These are phyloP conservation scores for Poeciliopsis paucimaculata DNA, from an alignment of 2,797 vertebrate genomes.

Conservation along the genomic window DNA sequence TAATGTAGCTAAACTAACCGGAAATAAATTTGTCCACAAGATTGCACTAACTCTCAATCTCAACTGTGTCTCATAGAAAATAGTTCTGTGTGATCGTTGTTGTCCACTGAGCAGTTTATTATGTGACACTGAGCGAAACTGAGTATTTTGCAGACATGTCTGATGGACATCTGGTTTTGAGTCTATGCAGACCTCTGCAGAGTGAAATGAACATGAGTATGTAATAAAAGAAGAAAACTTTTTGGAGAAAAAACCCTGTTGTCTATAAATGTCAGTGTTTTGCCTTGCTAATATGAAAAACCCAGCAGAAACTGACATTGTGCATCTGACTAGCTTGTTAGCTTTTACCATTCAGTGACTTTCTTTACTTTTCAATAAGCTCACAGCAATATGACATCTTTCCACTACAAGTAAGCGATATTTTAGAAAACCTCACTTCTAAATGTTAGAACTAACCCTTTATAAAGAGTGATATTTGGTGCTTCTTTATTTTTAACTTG, in stretches of 20 bases:
- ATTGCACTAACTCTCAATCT: no score
- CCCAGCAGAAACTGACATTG: not conserved
- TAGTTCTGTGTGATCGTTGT: no score
- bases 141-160: no score
- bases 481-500: not conserved
- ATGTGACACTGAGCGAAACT: no score
- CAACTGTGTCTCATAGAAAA: no score
- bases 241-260: not conserved
- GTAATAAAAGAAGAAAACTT: not conserved
- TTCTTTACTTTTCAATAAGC: not conserved
- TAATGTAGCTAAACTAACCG: no score
- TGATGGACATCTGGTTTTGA: no score
- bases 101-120: no score
- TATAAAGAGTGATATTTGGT: not conserved
- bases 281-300: not conserved
- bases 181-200: no score
- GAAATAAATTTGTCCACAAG: no score
- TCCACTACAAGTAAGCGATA: not conserved
- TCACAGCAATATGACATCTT: not conserved
- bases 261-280: not conserved
- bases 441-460: not conserved
- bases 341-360: not conserved
- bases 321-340: not conserved
- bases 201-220: no score
- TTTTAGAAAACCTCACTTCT: not conserved